Conservation (phyloP, 2,888 invertebrate genomes). For the Julus scanicus region DNA sequence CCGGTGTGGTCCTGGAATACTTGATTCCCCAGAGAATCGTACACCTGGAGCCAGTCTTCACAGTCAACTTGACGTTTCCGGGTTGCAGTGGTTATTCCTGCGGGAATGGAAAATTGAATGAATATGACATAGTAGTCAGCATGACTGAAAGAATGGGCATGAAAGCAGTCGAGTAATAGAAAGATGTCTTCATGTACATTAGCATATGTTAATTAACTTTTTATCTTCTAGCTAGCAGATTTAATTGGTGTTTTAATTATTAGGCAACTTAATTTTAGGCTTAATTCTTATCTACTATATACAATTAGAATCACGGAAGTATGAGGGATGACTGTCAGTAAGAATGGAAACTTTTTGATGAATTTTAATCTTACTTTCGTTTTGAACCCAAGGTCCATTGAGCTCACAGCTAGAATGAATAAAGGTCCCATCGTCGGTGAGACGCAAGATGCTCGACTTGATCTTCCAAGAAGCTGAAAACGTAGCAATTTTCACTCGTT, state of each 20-base stretch:
- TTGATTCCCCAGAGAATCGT: neutral
- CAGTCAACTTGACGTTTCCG: neutral
- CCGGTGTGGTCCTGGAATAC: neutral
- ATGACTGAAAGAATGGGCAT: too few species aligned
- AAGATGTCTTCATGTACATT: too few species aligned
- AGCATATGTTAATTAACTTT: too few species aligned
- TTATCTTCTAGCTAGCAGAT: too few species aligned
- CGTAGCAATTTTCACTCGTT: too few species aligned
- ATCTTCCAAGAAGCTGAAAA: neutral
- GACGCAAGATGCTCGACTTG: neutral
- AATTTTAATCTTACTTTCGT: neutral
- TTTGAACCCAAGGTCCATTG: neutral
- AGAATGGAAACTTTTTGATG: neutral
- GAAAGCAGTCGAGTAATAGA: too few species aligned
- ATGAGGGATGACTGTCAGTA: too few species aligned
- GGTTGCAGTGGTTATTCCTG: neutral
- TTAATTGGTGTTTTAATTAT: too few species aligned
- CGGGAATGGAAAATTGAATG: neutral
- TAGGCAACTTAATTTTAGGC: too few species aligned
- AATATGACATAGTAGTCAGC: too few species aligned
- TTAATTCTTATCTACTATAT: too few species aligned
- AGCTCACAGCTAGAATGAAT: slow-evolving; percentile 1
- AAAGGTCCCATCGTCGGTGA: neutral
- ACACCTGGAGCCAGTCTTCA: neutral
- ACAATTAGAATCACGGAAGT: too few species aligned